phyloP scores from a whole-genome alignment of 2,888 invertebrate genomes.

The Ectemnius lituratus region DNA sequence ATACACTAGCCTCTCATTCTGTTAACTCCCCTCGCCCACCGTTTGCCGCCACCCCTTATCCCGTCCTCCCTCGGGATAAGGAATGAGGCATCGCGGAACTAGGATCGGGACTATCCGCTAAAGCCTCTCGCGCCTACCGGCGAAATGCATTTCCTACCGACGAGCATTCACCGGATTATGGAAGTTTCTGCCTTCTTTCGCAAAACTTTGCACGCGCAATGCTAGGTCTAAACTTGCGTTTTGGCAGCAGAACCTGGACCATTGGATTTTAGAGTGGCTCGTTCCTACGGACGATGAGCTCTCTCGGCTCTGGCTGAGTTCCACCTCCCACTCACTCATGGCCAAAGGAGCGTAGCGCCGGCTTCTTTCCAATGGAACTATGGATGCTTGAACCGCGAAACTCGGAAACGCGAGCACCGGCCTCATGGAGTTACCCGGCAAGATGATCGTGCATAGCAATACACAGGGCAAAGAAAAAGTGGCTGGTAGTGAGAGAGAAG shows the following conservation, averaged over 20 bases:
- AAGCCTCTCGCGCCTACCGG: constrained; percentile 26
- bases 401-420: constrained; percentile 10
- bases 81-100: constrained; percentile 9
- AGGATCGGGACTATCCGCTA: constrained; percentile 6
- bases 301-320: constrained; percentile 37
- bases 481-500: too few relatives aligned
- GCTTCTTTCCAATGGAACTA: constrained; percentile 21
- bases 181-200: constrained; percentile 31
- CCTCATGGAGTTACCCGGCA: constrained; percentile 8
- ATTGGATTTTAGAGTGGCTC: constrained; percentile 43
- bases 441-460: constrained; percentile 41
- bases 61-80: constrained; percentile 15
- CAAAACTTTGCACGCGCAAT: constrained; percentile 26
- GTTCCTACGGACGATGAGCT: constrained; percentile 36
- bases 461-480: neutral
- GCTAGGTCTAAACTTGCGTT: constrained; percentile 30
- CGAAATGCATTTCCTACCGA: neutral
- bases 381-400: constrained; percentile 10
- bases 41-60: neutral
- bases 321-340: constrained; percentile 15
- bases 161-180: constrained; percentile 11
- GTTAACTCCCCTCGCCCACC: neutral
- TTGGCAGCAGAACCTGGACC: constrained; percentile 41
- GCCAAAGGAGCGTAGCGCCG: constrained; percentile 2
- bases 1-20: too few relatives aligned